Evolutionary conservation across 2,888 invertebrate species (phyloP).

Genomic region (Erebia ligea): DNA sequence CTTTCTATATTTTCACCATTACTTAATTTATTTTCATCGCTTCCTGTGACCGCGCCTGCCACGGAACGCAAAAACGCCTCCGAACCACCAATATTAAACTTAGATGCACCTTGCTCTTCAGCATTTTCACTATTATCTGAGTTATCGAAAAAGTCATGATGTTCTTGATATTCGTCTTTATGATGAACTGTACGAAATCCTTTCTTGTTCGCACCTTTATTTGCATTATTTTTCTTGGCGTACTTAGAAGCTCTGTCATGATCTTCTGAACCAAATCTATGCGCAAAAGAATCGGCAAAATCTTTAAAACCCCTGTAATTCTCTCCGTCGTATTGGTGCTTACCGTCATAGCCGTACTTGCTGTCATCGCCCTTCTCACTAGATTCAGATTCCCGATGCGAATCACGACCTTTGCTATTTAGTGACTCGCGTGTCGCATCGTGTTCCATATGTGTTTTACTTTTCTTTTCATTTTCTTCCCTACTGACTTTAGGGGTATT

Average conservation of each 20-base stretch:
- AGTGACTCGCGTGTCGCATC: slow-evolving; percentile 40
- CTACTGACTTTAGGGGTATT: slow-evolving; percentile 31
- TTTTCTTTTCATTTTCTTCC: slow-evolving; percentile 2
- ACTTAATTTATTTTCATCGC: slow-evolving; percentile 48
- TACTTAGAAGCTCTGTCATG: slow-evolving; percentile 57
- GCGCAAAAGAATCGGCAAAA: slow-evolving; percentile 63
- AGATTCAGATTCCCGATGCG: slow-evolving; percentile 50
- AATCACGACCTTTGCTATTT: slow-evolving; percentile 47
- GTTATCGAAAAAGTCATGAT: slow-evolving; percentile 71
- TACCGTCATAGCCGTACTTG: slow-evolving; percentile 48
- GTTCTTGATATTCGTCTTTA: slow-evolving; percentile 73
- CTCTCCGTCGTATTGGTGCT: slow-evolving; percentile 48
- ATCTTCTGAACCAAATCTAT: slow-evolving; percentile 65
- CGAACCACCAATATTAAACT: slow-evolving; percentile 56
- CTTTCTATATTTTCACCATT: slow-evolving; percentile 49
- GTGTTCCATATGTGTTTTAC: slow-evolving; percentile 6
- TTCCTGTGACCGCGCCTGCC: slow-evolving; percentile 51
- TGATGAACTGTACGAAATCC: slow-evolving; percentile 71
- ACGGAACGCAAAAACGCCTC: slow-evolving; percentile 57
- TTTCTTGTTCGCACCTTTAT: slow-evolving; percentile 65
- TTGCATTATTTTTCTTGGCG: slow-evolving; percentile 53
- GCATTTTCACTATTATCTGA: slow-evolving; percentile 53
- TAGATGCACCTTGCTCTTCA: slow-evolving; percentile 57
- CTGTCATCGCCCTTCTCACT: slow-evolving; percentile 48
- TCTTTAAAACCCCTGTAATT: slow-evolving; percentile 60